Evolutionary conservation across 2,888 invertebrate species (phyloP).

Genomic region (Bombyx huttoni): DNA sequence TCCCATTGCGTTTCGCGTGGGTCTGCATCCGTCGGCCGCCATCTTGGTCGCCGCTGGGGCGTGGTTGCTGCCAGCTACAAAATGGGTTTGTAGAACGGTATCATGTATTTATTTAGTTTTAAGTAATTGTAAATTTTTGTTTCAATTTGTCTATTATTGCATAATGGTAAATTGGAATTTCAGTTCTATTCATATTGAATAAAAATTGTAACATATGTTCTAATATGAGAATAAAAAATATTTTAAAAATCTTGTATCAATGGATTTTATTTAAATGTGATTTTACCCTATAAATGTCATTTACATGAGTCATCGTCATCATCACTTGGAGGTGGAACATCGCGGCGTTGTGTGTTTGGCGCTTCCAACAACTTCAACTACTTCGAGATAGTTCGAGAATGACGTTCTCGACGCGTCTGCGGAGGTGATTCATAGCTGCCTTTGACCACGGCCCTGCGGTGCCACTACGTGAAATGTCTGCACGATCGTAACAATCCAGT

Average conservation of each 20-base stretch:
- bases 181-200: conserved; percentile 70
- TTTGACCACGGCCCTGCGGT: conserved; percentile 25
- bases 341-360: conserved; percentile 36
- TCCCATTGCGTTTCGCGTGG: conserved; percentile 73
- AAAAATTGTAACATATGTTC: conserved; percentile 68
- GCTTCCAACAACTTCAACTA: conserved; percentile 31
- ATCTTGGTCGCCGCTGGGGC: conserved; percentile 73
- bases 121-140: conserved; percentile 32
- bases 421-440: conserved; percentile 19
- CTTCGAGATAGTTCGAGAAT: conserved; percentile 27
- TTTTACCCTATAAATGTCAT: conserved; percentile 64
- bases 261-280: conserved; percentile 41
- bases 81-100: conserved; percentile 73
- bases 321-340: conserved; percentile 40
- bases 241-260: conserved; percentile 35
- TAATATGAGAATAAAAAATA: conserved; percentile 65
- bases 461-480: conserved; percentile 26
- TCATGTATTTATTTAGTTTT: conserved; percentile 62
- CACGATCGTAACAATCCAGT: conserved; percentile 33
- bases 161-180: conserved; percentile 55
- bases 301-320: conserved; percentile 65
- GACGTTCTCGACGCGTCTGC: conserved; percentile 19
- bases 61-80: conserved; percentile 73
- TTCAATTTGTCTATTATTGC: conserved; percentile 55
- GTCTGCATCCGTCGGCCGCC: conserved; percentile 69